Evolutionary conservation across 2,797 vertebrate species (phyloP), one percentile per base, ranked within the genome.

Genomic region (Spheniscus humboldti): DNA sequence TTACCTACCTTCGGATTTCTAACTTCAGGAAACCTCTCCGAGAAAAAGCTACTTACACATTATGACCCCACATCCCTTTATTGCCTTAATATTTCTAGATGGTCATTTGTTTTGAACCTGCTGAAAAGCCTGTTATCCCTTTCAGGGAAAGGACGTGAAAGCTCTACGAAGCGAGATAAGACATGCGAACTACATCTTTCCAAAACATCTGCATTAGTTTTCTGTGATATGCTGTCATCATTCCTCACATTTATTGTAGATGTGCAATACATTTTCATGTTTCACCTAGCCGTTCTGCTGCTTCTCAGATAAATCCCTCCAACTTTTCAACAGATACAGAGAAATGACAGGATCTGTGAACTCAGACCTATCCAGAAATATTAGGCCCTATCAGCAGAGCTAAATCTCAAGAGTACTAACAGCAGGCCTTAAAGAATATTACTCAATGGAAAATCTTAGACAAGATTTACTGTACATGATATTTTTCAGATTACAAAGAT

Each of bases 61-160:
- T 86, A 92, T 47, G 63, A 94, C 39, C 43, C 35, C 30, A 52
- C 25, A 89, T 81, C 55, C 45, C 66, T 56, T 94, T 94, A 96
- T 89, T 96, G 82, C 94, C 94, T 88, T 94, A 96, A 86, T 96
- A 96, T 95, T 95, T 96, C 92, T 91, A 80, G 82, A 78, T 4
- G 47, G 79, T 55, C 85, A 94, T 97, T 94, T 90, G 92, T 97
- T 97, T 71, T 84, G 69, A 96, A 81, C 52, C 69, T 79, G 89
- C 39, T 94, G 95, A 95, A 95, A 96, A 95, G 91, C 47, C 92
- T 86, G 83, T 64, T 88, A 83, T 60, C 73, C 55, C 62, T 94
- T 94, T 66, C 93, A 90, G 35, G 71, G 68, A 59, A 83, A 93
- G 68, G 87, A 94, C 5, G 0, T 28, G 93, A 94, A 96, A 90